Evolutionary conservation across 2,888 invertebrate species (phyloP).

Genomic region (Drosophila incognita): DNA sequence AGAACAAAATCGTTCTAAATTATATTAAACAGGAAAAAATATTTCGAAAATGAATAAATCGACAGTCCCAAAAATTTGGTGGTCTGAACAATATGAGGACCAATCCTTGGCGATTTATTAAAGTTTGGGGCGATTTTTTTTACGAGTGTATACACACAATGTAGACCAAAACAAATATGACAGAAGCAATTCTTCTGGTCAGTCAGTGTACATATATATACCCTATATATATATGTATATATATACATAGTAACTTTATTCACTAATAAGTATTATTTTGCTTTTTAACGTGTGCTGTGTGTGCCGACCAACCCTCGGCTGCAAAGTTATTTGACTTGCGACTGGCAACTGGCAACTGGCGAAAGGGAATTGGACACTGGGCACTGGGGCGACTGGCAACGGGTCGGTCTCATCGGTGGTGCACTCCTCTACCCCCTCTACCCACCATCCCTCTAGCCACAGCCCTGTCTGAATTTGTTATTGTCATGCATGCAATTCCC

Average conservation of each 20-base stretch:
- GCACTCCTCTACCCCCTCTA: background rate
- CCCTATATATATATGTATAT: background rate
- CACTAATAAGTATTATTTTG: constrained; percentile 2
- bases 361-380: background rate
- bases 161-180: background rate
- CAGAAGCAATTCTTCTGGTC: background rate
- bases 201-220: background rate
- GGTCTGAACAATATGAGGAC: background rate
- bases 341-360: constrained; percentile 24
- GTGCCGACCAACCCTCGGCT: constrained; percentile 41
- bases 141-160: background rate
- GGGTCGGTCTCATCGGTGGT: constrained; percentile 9
- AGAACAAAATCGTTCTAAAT: background rate
- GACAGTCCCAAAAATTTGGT: background rate
- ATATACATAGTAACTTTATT: constrained; percentile 5
- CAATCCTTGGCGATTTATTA: background rate
- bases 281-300: constrained; percentile 14
- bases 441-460: background rate
- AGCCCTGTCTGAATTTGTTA: background rate
- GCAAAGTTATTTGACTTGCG: constrained; percentile 69
- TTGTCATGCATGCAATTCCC: background rate
- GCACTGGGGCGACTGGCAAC: constrained; percentile 26
- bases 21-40: background rate
- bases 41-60: background rate
- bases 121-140: background rate